phyloP scores from a whole-genome alignment of 2,797 vertebrate genomes.

The Malacoraja senta region DNA sequence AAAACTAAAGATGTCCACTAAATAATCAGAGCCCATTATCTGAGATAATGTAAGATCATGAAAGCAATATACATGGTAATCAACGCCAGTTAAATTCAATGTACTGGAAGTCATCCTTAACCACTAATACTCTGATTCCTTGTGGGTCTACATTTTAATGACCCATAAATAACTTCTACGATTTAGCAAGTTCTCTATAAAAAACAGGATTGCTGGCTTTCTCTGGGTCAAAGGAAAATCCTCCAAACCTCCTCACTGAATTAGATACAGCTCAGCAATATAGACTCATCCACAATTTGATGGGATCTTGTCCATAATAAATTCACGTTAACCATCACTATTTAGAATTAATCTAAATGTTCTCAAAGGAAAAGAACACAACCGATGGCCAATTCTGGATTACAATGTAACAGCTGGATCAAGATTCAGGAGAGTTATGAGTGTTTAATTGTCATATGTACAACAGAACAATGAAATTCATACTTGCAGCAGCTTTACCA shows the following conservation, averaged over 20 bases:
- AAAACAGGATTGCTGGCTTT: neutral
- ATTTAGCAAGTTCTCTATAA: conserved; percentile 1
- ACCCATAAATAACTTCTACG: neutral
- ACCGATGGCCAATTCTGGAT: neutral
- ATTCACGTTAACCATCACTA: neutral
- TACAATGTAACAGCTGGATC: conserved; percentile 2
- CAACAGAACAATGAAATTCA: no score
- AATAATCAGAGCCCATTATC: neutral
- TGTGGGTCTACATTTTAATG: neutral
- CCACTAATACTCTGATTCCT: neutral
- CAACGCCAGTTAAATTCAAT: neutral
- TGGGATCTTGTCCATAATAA: neutral
- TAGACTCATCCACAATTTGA: neutral
- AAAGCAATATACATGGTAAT: neutral
- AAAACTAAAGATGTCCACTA: neutral
- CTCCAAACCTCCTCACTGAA: neutral
- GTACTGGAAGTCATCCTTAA: neutral
- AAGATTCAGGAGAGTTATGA: no score
- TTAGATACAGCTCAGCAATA: neutral
- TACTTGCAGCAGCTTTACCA: no score
- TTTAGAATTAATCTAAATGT: neutral
- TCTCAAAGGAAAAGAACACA: conserved; percentile 20
- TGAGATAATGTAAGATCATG: neutral
- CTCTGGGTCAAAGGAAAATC: neutral
- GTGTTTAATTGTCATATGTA: no score